These are phyloP conservation scores for Lordiphosa clarofinis DNA, from an alignment of 1,140 invertebrate species.

Conservation along the genomic window DNA sequence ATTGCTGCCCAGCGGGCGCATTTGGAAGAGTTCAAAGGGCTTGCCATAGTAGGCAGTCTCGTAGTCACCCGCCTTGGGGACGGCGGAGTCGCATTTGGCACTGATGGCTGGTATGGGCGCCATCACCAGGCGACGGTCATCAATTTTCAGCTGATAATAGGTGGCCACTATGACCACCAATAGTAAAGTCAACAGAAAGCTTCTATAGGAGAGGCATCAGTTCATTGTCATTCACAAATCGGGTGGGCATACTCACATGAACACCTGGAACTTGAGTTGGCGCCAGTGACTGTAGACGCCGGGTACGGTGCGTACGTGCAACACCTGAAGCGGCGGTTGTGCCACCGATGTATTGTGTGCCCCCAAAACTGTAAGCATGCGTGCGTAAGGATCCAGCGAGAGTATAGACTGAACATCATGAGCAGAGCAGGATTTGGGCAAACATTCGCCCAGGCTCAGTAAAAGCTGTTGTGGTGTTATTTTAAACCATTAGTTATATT, in stretches of 20 bases:
- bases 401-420: constrained; percentile 83
- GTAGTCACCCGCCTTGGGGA: constrained; percentile 20
- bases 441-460: constrained; percentile 83
- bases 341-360: constrained; percentile 47
- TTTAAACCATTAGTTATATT: too few species aligned
- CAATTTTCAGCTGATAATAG: constrained; percentile 64
- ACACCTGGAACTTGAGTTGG: constrained; percentile 86
- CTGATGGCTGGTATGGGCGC: constrained; percentile 66
- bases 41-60: constrained; percentile 57
- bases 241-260: constrained; percentile 82
- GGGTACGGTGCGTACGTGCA: constrained; percentile 86
- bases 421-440: constrained; percentile 85
- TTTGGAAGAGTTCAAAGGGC: constrained; percentile 74
- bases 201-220: constrained; percentile 32
- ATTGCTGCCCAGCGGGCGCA: constrained; percentile 60
- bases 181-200: constrained; percentile 62
- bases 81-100: constrained; percentile 53
- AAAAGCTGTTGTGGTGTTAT: constrained; percentile 33
- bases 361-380: constrained; percentile 71
- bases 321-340: constrained; percentile 78
- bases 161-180: constrained; percentile 67
- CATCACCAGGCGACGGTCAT: constrained; percentile 43
- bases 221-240: neutral
- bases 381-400: constrained; percentile 80
- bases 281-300: constrained; percentile 84